Evolutionary conservation across 2,113 vertebrate species (phyloP).

Genomic region (Chunga burmeisteri): DNA sequence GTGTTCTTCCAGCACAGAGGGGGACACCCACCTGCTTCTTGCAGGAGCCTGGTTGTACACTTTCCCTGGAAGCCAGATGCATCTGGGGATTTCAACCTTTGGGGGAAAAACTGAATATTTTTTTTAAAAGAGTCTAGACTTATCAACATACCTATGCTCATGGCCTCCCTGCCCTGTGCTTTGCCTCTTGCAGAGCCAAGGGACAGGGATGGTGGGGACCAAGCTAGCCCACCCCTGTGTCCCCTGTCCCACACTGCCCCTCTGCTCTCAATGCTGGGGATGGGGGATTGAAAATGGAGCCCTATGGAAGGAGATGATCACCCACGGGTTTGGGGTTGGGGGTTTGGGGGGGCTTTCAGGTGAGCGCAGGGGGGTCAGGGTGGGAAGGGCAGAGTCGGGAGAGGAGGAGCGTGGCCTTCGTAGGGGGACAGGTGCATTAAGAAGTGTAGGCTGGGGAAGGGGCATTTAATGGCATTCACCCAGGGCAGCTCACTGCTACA

Average conservation of each 20-base stretch:
- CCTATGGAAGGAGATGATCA: neutral
- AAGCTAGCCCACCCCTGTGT: neutral
- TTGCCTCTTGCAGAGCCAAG: neutral
- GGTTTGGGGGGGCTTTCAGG: no score
- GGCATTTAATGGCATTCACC: neutral
- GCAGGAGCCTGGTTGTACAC: neutral
- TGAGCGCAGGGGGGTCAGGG: no score
- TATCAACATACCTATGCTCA: rapidly evolving
- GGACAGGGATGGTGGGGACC: rapidly evolving
- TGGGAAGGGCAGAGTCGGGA: neutral
- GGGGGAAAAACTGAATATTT: neutral
- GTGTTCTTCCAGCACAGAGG: neutral
- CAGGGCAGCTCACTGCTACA: neutral
- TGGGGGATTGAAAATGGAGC: neutral
- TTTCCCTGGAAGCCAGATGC: neutral
- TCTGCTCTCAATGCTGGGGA: neutral
- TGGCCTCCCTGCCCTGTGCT: rapidly evolving
- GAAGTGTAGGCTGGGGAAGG: neutral
- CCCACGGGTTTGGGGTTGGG: no score
- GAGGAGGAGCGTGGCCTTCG: neutral
- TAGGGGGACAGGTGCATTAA: neutral
- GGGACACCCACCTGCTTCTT: neutral
- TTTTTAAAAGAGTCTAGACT: neutral
- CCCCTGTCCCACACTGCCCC: neutral
- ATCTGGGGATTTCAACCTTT: neutral